Evolutionary conservation across 1,140 invertebrate genomes (phyloP), one percentile per base, ranked within the genome.

Genomic region (Monochamus saltuarius): DNA sequence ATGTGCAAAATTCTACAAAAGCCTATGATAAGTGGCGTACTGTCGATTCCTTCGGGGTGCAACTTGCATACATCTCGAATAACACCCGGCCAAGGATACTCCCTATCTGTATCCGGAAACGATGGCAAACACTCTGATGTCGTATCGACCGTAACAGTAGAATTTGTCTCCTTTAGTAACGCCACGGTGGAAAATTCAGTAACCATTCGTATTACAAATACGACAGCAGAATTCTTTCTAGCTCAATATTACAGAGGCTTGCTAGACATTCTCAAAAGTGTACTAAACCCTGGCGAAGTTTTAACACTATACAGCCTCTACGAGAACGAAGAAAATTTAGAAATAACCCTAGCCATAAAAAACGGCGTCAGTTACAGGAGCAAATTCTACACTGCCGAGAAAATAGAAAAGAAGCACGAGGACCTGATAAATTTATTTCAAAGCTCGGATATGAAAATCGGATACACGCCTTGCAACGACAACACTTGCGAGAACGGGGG

Each of bases 121-220:
- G 95, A 98, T 78, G 94, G 95, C 2, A 85, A 85, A 59, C 92
- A 95, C 72, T 80, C 82, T 8, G 87, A 93, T 76, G 94, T 96
- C 0, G 78, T 86, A 14, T 96, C 93, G 6, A 90, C 87, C 17
- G 86, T 95, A 1, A 88, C 86, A 2, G 83, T 97, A 0, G 87
- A 92, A 73, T 93, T 95, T 68, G 78, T 89, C 36, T 81, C 82
- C 11, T 92, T 95, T 71, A 84, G 87, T 61, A 95, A 95, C 72
- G 72, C 75, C 8, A 95, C 92, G 0, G 80, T 97, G 8, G 86
- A 90, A 46, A 90, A 95, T 73, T 92, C 90, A 10, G 79, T 95
- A 1, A 89, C 89, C 0, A 71, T 95, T 10, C 82, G 88, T 66
- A 81, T 95, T 36, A 72, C 80, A 2, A 90, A 91, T 70, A 83